Base-by-base conservation (phyloP, 2,888 invertebrate species). In the Sphecodes monilicornis region DNA sequence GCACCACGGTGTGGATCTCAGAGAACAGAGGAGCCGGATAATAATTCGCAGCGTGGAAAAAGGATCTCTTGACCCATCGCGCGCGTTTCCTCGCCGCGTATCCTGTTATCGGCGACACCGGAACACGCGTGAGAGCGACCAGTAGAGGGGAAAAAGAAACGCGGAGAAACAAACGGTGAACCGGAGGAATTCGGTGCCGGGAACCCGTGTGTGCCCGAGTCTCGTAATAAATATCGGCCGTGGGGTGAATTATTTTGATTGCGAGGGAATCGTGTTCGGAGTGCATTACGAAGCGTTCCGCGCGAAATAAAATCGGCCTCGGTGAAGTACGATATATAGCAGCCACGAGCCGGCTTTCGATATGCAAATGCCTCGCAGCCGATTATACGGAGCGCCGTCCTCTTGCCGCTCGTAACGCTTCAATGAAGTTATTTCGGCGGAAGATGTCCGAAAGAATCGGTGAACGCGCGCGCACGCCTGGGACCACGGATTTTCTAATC, bases 11-110 rank as follows among this genome's bases (percentile, higher is more conserved):
- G 73, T 60, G 82, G 86, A 89, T 88, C 78, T 84, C 78, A 80
- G 79, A 41, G 86, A 85, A 86, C 84, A 81, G 78, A 66, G 86
- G 80, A 85, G 57, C 72, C 76, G 73, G 76, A 66, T 60, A 46
- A 69, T 76, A 76, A 78, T 76, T 73, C 50, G 69, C 64, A n/a
- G 32, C 13, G 54, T 22, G 71, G 39, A 16, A 74, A 43, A 79
- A 69, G 29, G n/a, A 78, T 66, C 41, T 54, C 64, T 57, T 41
- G 66, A 50, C 66, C 66, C 64, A 22, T 39, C 68, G n/a, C 66
- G 39, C 60, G 60, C 29, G 18, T 29, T 60, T 60, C 60, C 29
- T 60, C 60, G 60, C 29, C 26, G 54, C n/a, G n/a, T n/a, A n/a
- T 54, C 18, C 54, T 29, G 60, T 60, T 60, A 60, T 60, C 60